These are phyloP conservation scores for Baccha elongata DNA, from an alignment of 2,888 invertebrate genomes.

Conservation along the genomic window DNA sequence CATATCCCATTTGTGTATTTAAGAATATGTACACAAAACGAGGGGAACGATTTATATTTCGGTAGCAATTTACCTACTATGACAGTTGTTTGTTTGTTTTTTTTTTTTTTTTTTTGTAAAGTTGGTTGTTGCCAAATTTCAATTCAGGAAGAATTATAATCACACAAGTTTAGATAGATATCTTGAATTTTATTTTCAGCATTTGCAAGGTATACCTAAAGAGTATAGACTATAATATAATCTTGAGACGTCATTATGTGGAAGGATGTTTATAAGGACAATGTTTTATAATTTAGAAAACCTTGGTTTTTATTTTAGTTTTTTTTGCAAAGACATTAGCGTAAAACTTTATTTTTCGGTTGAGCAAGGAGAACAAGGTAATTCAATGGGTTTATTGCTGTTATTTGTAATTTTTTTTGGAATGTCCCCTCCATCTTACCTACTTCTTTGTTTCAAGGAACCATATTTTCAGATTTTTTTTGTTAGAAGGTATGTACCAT, in stretches of 20 bases:
- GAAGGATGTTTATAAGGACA: constrained; percentile 23
- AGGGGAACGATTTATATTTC: constrained; percentile 28
- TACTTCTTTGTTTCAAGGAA: too few species aligned
- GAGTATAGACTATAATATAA: neutral
- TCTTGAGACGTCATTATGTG: constrained; percentile 3
- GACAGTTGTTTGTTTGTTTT: neutral
- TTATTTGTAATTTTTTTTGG: too few species aligned
- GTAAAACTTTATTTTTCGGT: neutral
- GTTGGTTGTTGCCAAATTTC: constrained; percentile 31
- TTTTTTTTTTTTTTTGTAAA: neutral
- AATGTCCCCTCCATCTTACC: too few species aligned
- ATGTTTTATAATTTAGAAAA: neutral
- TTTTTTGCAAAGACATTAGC: too few species aligned
- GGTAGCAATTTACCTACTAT: constrained; percentile 15
- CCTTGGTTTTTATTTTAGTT: neutral
- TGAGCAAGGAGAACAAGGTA: neutral
- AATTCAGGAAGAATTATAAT: constrained; percentile 7
- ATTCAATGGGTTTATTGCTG: neutral
- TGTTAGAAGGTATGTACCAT: too few species aligned
- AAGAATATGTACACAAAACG: neutral
- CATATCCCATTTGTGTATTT: constrained; percentile 10
- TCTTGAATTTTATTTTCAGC: constrained; percentile 16
- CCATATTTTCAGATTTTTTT: too few species aligned
- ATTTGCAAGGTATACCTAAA: neutral
- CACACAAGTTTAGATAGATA: neutral